Evolutionary conservation across 2,113 vertebrate genomes (phyloP).

Genomic region (Gambusia holbrooki): DNA sequence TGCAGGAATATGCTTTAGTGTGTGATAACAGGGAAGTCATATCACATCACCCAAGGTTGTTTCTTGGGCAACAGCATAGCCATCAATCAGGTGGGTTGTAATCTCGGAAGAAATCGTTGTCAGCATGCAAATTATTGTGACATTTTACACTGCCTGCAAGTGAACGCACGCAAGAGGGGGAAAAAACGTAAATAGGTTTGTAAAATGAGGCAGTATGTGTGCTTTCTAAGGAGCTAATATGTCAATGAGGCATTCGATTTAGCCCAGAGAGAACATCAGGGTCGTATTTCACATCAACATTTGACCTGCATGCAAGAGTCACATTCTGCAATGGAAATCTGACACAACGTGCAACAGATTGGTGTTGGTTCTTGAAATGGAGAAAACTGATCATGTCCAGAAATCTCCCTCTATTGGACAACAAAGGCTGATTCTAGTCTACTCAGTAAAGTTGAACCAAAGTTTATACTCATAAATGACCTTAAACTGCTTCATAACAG

Average conservation of each 20-base stretch:
- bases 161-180: constrained; percentile 11
- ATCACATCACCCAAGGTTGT: constrained; percentile 73
- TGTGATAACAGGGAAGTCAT: constrained; percentile 68
- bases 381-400: neutral
- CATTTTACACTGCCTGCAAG: constrained; percentile 49
- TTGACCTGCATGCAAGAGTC: neutral
- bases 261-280: neutral
- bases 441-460: too few species aligned
- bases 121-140: constrained; percentile 74
- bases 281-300: neutral
- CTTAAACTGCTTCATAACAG: too few species aligned
- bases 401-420: neutral
- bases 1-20: constrained; percentile 72
- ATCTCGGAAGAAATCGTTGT: constrained; percentile 64
- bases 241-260: constrained; percentile 10
- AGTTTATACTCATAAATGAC: too few species aligned
- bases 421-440: neutral
- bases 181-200: constrained; percentile 31
- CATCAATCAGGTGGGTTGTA: constrained; percentile 73
- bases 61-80: constrained; percentile 70
- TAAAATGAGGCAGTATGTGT: constrained; percentile 1
- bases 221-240: neutral
- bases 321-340: neutral
- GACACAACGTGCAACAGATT: neutral
- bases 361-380: neutral